phyloP scores from a whole-genome alignment of 1,140 invertebrate genomes.

The Aphis craccivora region DNA sequence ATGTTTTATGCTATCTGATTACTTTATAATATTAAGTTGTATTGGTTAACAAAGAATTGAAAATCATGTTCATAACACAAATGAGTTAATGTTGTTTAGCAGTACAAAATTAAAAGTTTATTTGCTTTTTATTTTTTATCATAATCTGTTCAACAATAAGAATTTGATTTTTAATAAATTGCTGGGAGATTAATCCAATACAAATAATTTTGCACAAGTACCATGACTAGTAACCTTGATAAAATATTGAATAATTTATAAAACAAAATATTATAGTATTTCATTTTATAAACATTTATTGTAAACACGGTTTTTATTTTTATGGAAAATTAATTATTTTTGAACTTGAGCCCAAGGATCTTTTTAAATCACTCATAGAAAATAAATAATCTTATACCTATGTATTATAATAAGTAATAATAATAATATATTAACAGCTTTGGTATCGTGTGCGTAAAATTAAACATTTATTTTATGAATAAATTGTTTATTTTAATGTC shows the following conservation, averaged over 20 bases:
- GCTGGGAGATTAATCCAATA: not conserved
- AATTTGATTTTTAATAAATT: not conserved
- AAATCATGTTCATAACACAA: not conserved
- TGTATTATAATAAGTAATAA: not conserved
- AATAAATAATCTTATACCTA: not conserved
- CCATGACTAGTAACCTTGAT: not conserved
- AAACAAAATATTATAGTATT: slow-evolving; percentile 1
- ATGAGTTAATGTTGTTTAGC: not conserved
- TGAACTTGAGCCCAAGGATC: not conserved
- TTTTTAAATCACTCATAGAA: not conserved
- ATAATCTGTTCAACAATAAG: not conserved
- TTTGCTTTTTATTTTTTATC: not conserved
- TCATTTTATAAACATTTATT: not conserved
- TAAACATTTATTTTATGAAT: not conserved
- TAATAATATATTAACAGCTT: not conserved
- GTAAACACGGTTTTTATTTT: not conserved
- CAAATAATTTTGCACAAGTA: not conserved
- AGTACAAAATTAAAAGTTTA: not conserved
- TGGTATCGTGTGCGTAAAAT: not conserved
- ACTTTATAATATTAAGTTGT: not conserved
- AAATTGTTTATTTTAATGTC: slow-evolving; percentile 28
- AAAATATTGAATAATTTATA: slow-evolving; percentile 11
- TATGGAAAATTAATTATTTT: not conserved
- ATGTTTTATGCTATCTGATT: not conserved
- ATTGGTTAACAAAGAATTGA: not conserved